Evolutionary conservation across 1,140 invertebrate species (phyloP), one percentile per base, ranked within the genome.

Genomic region (Kradibia gibbosae): DNA sequence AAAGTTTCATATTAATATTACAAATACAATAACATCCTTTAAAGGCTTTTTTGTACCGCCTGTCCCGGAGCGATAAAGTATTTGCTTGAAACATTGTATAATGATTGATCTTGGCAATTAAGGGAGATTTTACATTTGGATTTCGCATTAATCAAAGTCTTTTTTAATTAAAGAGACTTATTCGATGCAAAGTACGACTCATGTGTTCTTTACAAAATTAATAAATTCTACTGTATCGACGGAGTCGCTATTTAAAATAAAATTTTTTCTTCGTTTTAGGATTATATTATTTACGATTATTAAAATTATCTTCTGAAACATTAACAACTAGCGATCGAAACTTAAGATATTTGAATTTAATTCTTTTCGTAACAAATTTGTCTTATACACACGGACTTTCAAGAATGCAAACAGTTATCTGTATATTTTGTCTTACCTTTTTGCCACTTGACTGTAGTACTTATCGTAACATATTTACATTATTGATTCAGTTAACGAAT

Each of bases 61-160:
- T 67, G 62, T 34, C 62, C 5, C 34, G 34, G 20, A 39, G 34
- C 34, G 62, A 67, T 67, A 67, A 67, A 67, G 39, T 67, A 67
- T 67, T 39, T 67, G 62, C 62, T 17, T 67, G 62, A 67, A 67
- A 67, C 62, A 67, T 67, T 67, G 62, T 67, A 67, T 39, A 39
- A 67, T 67, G 62, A 67, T 67, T 67, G 62, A 67, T 67, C 62
- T 39, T n/a, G 62, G 62, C 34, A 67, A 67, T 67, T 36, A 67
- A 39, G 34, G 36, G 31, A 20, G 34, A n/a, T 67, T 67, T 67
- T 39, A 22, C 62, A 67, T 36, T 67, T 67, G 62, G 39, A 67
- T 39, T 10, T 67, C 20, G 1, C 62, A 67, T 67, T 67, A 67
- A 67, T 67, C 62, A 67, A 67, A 39, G 62, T 67, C 62, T 39